Base-by-base conservation (phyloP, 1,140 invertebrate genomes). In the Panulirus ornatus region DNA sequence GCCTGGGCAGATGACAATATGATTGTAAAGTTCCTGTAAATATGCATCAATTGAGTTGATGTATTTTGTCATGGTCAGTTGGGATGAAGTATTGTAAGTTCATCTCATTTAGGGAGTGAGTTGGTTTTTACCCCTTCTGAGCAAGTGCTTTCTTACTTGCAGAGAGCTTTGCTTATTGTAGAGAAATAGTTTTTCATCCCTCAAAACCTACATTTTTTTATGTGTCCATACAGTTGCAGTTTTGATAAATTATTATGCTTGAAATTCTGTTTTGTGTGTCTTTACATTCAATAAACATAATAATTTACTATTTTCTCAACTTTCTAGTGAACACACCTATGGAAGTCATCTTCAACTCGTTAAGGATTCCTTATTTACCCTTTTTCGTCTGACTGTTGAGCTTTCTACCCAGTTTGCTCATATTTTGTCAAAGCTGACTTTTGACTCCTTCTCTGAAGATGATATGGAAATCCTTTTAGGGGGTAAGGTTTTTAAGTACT, bases 311-410 rank as follows among this genome's bases (percentile, higher is more conserved):
- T 30, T 22, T 42, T 27, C 58, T 11, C n/a, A n/a, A n/a, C 34
- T 30, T 87, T 70, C 42, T 79, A 89, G 87, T 76, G 70, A 42
- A 44, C 27, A 51, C n/a, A 89, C 75, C 22, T 89, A 89, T 54
- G 71, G 42, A 1, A 27, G 16, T 44, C 81, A 83, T 5, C 19
- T 83, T 3, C 66, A 89, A 44, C 34, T 22, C 38, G 63, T 89
- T 11, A 70, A 58, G 2, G 87, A 89, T 22, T 54, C 47, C 14
- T 34, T 89, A 34, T 82, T 66, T 44, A 11, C 38, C 6, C 79
- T 89, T 5, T 89, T 73, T 54, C 79, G 51, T 22, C 79, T 75
- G 19, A 44, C 79, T 16, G 66, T 83, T 22, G 78, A 82, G 2
- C 63, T 82, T 16, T 40, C 79, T 30, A 34, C 51, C 2, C 66